Conservation (phyloP, 2,888 invertebrate species). For the Tachina fera region DNA sequence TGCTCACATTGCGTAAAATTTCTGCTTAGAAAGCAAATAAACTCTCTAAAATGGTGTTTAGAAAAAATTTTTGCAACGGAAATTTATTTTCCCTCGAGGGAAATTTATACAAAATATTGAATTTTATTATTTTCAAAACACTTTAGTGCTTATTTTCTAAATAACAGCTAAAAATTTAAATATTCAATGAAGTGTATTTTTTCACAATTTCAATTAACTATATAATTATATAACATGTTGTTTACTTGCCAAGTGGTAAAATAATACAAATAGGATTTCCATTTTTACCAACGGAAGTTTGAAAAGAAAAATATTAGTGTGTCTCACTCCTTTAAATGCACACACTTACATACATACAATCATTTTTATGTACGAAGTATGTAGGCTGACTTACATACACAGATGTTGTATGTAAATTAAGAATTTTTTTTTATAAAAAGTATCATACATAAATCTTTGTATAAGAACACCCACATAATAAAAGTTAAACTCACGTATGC, state of each 20-base stretch:
- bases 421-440: background rate
- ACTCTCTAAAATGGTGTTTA: too few species aligned
- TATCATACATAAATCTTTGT: conserved; percentile 26
- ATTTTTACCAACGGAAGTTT: conserved; percentile 56
- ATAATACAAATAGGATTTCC: conserved; percentile 55
- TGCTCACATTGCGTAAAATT: too few species aligned
- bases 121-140: too few species aligned
- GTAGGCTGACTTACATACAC: background rate
- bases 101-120: background rate
- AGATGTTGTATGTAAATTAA: conserved; percentile 17
- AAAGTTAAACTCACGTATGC: conserved; percentile 11
- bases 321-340: background rate
- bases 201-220: background rate
- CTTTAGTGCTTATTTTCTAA: too few species aligned
- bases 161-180: background rate
- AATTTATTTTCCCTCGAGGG: conserved; percentile 1
- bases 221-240: conserved; percentile 1
- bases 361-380: background rate
- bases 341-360: background rate
- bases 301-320: conserved; percentile 30
- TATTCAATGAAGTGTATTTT: background rate
- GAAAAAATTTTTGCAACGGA: background rate
- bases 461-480: conserved; percentile 23
- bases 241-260: conserved; percentile 22
- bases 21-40: too few species aligned